These are phyloP conservation scores for Holocentrus rufus DNA, from an alignment of 2,797 vertebrate genomes.

Conservation along the genomic window DNA sequence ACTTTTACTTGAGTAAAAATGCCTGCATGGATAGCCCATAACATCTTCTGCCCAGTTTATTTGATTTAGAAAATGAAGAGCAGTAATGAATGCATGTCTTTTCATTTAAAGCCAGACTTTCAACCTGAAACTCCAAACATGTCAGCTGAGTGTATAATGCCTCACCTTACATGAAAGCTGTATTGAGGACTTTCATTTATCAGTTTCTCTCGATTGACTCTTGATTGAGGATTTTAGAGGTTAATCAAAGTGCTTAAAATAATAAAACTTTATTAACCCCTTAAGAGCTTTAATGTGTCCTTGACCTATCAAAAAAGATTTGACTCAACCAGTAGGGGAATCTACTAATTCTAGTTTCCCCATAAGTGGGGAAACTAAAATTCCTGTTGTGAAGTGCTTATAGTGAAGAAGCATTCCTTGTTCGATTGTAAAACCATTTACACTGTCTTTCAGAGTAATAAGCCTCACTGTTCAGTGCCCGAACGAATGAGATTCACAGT, in stretches of 20 bases:
- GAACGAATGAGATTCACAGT: conserved; percentile 71
- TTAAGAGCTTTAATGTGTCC: conserved; percentile 3
- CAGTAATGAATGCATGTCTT: conserved; percentile 4
- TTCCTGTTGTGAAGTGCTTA: conserved; percentile 18
- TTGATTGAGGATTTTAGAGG: conserved; percentile 1
- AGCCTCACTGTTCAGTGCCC: conserved; percentile 56
- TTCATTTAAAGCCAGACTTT: conserved; percentile 2
- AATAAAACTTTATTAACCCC: background rate
- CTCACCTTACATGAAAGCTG: background rate
- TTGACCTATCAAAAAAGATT: background rate
- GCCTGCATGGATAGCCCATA: background rate
- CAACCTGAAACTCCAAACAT: background rate
- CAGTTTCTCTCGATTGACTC: background rate
- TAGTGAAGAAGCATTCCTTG: conserved; percentile 44
- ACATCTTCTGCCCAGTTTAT: background rate
- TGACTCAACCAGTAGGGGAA: background rate
- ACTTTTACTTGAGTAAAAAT: background rate
- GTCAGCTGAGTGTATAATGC: background rate
- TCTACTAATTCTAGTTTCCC: conserved; percentile 2
- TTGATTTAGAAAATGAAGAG: conserved; percentile 4
- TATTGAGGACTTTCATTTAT: conserved; percentile 13
- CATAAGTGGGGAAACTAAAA: conserved; percentile 36
- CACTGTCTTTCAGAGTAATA: conserved; percentile 64
- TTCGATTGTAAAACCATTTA: conserved; percentile 59
- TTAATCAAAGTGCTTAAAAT: conserved; percentile 8